Evolutionary conservation across 2,113 vertebrate species (phyloP), one percentile per base, ranked within the genome.

Genomic region (Holacanthus passer): DNA sequence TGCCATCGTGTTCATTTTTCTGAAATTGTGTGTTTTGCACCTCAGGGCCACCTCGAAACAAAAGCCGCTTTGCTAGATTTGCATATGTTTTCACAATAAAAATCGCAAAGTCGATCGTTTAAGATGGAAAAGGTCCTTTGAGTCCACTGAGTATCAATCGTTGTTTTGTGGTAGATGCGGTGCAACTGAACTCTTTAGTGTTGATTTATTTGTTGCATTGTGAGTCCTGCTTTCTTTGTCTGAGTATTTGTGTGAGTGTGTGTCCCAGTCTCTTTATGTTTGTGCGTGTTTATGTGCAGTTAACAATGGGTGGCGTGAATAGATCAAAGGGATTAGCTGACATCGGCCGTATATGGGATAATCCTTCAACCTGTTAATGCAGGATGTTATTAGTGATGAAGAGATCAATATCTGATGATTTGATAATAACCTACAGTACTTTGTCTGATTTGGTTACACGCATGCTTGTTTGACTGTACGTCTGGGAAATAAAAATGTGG

Each of bases 281-380:
- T 20, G 20, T 67, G 17, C n/a, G 37, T 19, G 20, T 68, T 19
- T 17, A 43, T 58, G 58, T 58, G 27, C 20, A 14, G 5, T 39
- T 71, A 66, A 53, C 55, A 48, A 35, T 48, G 43, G 66, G 29
- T 43, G 31, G 45, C 68, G 31, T 72, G 47, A 60, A 72, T 47
- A 32, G 68, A 81, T 77, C 58, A 60, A 17, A 73, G 53, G 62
- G 68, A 78, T 64, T 85, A 47, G 24, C 73, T 82, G 77, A 73
- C 59, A 65, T 35, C 50, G n/a, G n/a, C n/a, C 9, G n/a, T n/a
- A 80, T 73, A 85, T 77, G 76, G 84, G 77, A 86, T 88, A 73
- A 77, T 59, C 71, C 74, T 45, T 50, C 29, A 27, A 47, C 73
- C 56, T 79, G 76, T 83, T 73, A 68, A 77, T 76, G 64, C 71